phyloP scores from a whole-genome alignment of 2,797 vertebrate species.

The Myotis pilosus region DNA sequence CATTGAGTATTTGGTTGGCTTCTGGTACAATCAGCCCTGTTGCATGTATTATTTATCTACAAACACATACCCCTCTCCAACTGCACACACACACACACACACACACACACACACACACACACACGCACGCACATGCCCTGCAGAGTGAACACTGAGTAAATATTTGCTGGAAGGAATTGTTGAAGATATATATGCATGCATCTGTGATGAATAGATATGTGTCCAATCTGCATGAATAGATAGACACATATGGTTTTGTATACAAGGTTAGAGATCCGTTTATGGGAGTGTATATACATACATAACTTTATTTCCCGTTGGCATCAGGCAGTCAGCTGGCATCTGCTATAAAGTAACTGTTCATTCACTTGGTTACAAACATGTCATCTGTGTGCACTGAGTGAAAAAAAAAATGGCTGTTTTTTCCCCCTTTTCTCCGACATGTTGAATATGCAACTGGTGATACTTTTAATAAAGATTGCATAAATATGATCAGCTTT shows the following conservation, averaged over 20 bases:
- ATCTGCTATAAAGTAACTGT: conserved; percentile 49
- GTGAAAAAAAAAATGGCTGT: background rate
- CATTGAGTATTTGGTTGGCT: background rate
- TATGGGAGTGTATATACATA: conserved; percentile 38
- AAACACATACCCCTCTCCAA: background rate
- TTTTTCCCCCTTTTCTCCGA: background rate
- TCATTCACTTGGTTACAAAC: background rate
- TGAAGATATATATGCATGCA: background rate
- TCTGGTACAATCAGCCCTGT: background rate
- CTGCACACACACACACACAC: background rate
- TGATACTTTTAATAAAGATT: conserved; percentile 11
- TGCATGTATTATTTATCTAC: background rate
- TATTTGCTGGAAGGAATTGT: background rate
- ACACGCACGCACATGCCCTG: background rate
- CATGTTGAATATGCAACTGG: background rate
- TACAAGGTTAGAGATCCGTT: conserved; percentile 62
- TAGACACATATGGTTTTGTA: conserved; percentile 66
- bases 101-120: background rate
- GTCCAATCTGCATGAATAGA: background rate
- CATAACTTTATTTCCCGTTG: conserved; percentile 63
- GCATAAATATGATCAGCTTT: background rate
- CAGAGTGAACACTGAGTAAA: background rate
- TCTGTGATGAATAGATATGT: conserved; percentile 32
- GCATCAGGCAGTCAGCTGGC: conserved; percentile 59
- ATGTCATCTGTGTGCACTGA: background rate